A percentile compares a stretch with the other conserved stretches of the same genome.
Evolutionary conservation across 2,113 vertebrate species (phyloP).

Genomic region (Butorides virescens): DNA sequence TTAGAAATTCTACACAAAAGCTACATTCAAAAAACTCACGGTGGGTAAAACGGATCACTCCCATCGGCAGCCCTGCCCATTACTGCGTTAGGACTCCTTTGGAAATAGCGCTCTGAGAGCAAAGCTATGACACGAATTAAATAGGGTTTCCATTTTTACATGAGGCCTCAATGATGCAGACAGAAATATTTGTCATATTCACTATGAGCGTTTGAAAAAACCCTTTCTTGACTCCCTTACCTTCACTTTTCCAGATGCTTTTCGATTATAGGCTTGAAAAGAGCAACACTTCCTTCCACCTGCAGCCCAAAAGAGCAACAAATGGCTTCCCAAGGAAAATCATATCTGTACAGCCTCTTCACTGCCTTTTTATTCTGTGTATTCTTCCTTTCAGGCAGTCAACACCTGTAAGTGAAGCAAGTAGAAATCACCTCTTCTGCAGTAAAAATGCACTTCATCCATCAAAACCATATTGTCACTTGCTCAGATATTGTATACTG

Average conservation of each 20-base stretch:
- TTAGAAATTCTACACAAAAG: not conserved
- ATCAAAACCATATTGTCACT: not conserved
- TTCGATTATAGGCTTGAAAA: not conserved
- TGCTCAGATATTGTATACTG: not conserved
- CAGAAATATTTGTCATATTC: not conserved
- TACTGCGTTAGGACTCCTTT: not conserved
- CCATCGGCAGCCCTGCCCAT: not conserved
- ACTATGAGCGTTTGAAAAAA: not conserved
- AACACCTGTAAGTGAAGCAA: not conserved
- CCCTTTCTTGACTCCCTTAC: not conserved
- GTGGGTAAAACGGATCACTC: not conserved
- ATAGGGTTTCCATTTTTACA: not conserved
- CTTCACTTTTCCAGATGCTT: not conserved
- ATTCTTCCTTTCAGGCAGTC: not conserved
- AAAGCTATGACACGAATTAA: not conserved
- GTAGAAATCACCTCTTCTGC: not conserved
- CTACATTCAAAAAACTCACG: not conserved
- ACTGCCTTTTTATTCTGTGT: not conserved
- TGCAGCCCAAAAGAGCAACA: not conserved
- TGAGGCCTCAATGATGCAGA: not conserved
- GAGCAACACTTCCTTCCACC: not conserved
- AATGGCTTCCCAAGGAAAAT: rapidly evolving
- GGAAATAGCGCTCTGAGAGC: not conserved
- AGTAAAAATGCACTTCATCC: not conserved
- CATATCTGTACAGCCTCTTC: rapidly evolving